phyloP scores from a whole-genome alignment of 2,888 invertebrate species.

The Azorinus chamasolen region DNA sequence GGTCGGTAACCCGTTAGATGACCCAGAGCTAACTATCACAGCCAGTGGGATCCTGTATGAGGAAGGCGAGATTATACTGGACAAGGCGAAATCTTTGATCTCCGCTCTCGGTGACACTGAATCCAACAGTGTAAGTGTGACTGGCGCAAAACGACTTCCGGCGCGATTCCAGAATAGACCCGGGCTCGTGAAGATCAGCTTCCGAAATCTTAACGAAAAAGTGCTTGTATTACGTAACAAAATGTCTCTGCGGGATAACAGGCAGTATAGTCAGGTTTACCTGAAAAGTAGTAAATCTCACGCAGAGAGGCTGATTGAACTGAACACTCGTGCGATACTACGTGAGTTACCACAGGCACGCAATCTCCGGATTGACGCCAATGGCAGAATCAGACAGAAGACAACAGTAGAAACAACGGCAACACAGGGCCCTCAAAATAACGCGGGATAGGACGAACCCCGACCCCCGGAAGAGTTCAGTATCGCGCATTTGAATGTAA shows the following conservation, averaged over 20 bases:
- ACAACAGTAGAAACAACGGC: neutral
- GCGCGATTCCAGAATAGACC: neutral
- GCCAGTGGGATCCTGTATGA: neutral
- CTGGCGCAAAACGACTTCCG: neutral
- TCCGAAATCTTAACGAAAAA: neutral
- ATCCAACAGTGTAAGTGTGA: neutral
- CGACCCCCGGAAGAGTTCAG: constrained; percentile 9
- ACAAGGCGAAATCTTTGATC: neutral
- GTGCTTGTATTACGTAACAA: constrained; percentile 1
- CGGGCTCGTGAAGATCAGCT: constrained; percentile 2
- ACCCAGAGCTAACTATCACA: constrained; percentile 1
- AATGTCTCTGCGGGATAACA: neutral
- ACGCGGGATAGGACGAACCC: constrained; percentile 4
- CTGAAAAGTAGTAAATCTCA: constrained; percentile 9
- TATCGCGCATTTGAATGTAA: constrained; percentile 51
- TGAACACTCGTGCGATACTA: neutral
- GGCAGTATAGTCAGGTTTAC: neutral
- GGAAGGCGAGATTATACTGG: neutral
- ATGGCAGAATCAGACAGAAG: neutral
- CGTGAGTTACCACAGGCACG: neutral
- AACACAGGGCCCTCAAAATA: too few relatives aligned
- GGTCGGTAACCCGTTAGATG: neutral
- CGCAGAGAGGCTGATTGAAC: constrained; percentile 4
- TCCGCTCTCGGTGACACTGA: neutral
- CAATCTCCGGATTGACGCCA: neutral